Evolutionary conservation across 1,140 invertebrate genomes (phyloP).

Genomic region (Zaprionus inermis): DNA sequence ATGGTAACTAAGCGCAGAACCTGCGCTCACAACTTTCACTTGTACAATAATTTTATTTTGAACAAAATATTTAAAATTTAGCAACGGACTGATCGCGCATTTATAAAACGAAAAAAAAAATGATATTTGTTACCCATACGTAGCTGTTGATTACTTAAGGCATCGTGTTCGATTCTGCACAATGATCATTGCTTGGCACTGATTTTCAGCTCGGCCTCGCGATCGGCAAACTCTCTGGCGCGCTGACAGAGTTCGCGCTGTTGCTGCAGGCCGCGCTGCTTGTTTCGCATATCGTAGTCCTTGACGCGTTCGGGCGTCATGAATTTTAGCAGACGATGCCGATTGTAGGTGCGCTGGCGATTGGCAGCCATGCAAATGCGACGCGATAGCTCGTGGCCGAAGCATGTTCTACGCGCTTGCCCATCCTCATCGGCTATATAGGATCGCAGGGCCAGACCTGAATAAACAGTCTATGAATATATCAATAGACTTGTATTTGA

Average conservation of each 20-base stretch:
- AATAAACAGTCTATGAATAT: too few species aligned
- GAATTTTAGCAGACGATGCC: constrained; percentile 19
- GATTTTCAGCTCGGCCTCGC: constrained; percentile 1
- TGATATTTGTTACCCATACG: background rate
- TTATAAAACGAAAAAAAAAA: background rate
- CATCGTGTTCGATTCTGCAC: background rate
- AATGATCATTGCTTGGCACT: constrained; percentile 13
- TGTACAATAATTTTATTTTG: background rate
- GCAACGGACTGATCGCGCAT: background rate
- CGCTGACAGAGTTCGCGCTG: constrained; percentile 8
- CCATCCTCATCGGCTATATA: constrained; percentile 37
- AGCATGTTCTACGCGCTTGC: constrained; percentile 20
- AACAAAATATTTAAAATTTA: background rate
- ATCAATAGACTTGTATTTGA: background rate
- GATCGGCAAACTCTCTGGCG: constrained; percentile 2
- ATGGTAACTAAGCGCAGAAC: too few species aligned
- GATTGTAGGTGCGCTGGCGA: background rate
- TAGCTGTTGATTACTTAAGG: background rate
- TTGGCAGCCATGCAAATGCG: constrained; percentile 32
- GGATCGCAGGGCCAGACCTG: constrained; percentile 45
- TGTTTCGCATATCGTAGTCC: constrained; percentile 32
- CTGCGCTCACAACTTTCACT: background rate
- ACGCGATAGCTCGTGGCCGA: constrained; percentile 45
- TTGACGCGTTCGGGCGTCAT: constrained; percentile 35
- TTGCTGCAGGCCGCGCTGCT: background rate